phyloP scores from a whole-genome alignment of 2,888 invertebrate genomes.

The Synergus itoensis region DNA sequence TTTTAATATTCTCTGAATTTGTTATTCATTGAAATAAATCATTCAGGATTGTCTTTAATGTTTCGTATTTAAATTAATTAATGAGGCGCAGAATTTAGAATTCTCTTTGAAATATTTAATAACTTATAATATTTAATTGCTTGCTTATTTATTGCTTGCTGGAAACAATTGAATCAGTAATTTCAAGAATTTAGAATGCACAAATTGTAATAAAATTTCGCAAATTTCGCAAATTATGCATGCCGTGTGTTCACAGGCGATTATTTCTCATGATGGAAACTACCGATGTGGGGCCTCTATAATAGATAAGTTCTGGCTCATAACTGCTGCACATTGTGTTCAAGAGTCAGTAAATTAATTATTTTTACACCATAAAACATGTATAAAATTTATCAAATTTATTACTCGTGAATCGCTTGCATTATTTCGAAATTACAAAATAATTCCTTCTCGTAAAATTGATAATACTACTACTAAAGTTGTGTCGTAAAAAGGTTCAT shows the following conservation, averaged over 20 bases:
- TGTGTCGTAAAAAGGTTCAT: no score
- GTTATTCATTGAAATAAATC: background rate
- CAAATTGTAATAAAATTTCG: background rate
- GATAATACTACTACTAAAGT: background rate
- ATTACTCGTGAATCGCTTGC: background rate
- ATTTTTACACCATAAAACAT: background rate
- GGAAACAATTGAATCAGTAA: background rate
- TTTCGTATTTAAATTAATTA: background rate
- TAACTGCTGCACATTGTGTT: constrained; percentile 46
- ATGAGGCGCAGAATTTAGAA: background rate
- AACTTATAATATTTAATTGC: background rate
- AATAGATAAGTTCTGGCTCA: constrained; percentile 43
- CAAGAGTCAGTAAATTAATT: constrained; percentile 42
- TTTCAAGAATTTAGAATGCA: background rate
- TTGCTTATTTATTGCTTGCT: background rate
- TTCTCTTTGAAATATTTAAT: background rate
- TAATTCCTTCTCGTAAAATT: background rate
- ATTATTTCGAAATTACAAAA: background rate
- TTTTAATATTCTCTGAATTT: background rate
- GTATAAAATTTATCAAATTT: background rate
- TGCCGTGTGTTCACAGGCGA: constrained; percentile 11
- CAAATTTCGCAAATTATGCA: background rate
- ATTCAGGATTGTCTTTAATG: background rate
- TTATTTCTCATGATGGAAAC: constrained; percentile 11
- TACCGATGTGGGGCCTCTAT: constrained; percentile 43